Percentiles rank a stretch among this genome's conserved stretches.
phyloP scores from a whole-genome alignment of 35 echinoderm and acorn worm genomes.

The Lytechinus pictus region DNA sequence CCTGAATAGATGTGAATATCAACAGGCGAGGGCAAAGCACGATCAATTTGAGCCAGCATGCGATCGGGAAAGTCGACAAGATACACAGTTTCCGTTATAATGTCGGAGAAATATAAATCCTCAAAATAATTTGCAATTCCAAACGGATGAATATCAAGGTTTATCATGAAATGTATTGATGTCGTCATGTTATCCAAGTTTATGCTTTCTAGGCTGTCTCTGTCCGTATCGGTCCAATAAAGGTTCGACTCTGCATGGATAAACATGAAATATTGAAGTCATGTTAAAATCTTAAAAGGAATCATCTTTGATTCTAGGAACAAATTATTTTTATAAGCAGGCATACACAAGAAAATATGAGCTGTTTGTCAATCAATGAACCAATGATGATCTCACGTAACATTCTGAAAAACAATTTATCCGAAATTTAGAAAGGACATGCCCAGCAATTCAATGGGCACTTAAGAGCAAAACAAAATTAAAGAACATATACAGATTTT shows the following conservation, averaged over 20 bases:
- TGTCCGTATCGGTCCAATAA: neutral
- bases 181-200: neutral
- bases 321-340: too few relatives aligned
- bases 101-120: constrained; percentile 10
- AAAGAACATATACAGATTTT: too few relatives aligned
- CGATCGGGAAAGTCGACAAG: neutral
- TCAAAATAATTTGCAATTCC: neutral
- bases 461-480: too few relatives aligned
- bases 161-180: neutral
- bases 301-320: too few relatives aligned
- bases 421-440: too few relatives aligned
- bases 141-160: neutral
- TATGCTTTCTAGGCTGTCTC: neutral
- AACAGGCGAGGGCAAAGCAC: neutral
- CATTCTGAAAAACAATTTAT: too few relatives aligned
- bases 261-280: too few relatives aligned
- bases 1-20: constrained; percentile 33
- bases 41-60: neutral
- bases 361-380: too few relatives aligned
- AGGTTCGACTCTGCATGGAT: neutral
- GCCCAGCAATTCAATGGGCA: too few relatives aligned
- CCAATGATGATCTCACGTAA: too few relatives aligned
- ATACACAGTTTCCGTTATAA: neutral
- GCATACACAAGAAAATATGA: too few relatives aligned
- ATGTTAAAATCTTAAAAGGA: too few relatives aligned